Conservation (phyloP, 2,113 vertebrate species). For the Tretioscincus oriximinensis region DNA sequence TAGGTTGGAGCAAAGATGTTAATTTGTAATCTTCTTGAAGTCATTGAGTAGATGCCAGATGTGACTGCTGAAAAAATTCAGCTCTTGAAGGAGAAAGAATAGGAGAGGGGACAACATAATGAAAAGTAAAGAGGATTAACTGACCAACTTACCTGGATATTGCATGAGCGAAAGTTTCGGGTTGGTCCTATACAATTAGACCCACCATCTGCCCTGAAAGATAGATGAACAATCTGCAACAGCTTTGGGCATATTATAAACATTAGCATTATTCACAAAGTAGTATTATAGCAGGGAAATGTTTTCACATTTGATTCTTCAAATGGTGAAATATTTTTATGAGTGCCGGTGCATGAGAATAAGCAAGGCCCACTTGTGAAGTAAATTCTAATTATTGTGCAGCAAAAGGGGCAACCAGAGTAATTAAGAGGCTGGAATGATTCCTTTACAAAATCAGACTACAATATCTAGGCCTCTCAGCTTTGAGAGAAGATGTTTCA, state of each 20-base stretch:
- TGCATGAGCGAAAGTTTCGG: constrained; percentile 84
- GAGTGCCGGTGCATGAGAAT: background rate
- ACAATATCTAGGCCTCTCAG: too few species aligned
- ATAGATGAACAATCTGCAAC: background rate
- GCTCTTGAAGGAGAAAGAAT: background rate
- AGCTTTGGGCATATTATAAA: background rate
- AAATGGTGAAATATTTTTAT: background rate
- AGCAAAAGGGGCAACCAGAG: too few species aligned
- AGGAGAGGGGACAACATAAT: background rate
- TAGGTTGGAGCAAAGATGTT: background rate
- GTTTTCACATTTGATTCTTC: background rate
- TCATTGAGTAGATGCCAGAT: background rate
- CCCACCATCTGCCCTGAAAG: constrained; percentile 82
- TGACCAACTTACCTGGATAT: constrained; percentile 79
- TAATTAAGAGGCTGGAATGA: too few species aligned
- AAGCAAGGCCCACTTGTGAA: background rate
- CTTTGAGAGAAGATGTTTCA: too few species aligned
- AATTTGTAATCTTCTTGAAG: background rate
- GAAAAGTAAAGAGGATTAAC: background rate
- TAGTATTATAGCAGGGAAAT: background rate
- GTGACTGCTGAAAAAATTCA: background rate
- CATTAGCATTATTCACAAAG: background rate
- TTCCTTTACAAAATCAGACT: too few species aligned
- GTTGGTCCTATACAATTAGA: constrained; percentile 85
- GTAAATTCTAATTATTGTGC: background rate